Evolutionary conservation across 92 coral and sea anemone genomes (phyloP), one percentile per base, ranked within the genome.

Genomic region (Virgularia gustaviana): DNA sequence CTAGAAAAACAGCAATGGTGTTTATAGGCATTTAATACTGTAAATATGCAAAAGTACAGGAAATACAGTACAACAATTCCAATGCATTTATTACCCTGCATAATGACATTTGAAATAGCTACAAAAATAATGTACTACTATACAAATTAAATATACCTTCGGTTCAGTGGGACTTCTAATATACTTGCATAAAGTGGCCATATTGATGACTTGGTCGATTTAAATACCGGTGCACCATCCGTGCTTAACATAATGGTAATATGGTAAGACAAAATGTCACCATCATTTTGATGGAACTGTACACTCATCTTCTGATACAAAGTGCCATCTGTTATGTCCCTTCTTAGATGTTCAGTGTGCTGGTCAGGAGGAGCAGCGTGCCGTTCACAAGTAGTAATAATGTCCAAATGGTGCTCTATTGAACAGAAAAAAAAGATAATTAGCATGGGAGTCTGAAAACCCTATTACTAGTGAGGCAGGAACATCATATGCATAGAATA

Each of bases 211-310:
- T 79, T 66, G 16, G 36, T 38, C 3, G 88, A 84, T 54, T 84
- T 84, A 54, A 79, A 84, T 27, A 79, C 85, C n/a, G 88, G 81
- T 24, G 88, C 88, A 63, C 78, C 85, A 79, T 84, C 85, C 24
- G 88, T 79, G 20, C 81, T 75, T 23, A 84, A 33, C 79, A 79
- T 79, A 44, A 84, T 52, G 31, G 47, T 79, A 32, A 84, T 58
- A 57, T 63, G 73, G 25, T 68, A 35, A 31, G 61, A 70, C 7
- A 47, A 39, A 15, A 39, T 7, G 15, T 39, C 15, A 39, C 15
- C 8, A 15, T 15, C 9, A 8, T 7, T 15, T 15, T n/a, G n/a
- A n/a, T n/a, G n/a, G n/a, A n/a, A n/a, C n/a, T n/a, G n/a, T n/a
- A n/a, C n/a, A n/a, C 45, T 39, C 15, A 39, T 15, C 45, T 39